phyloP scores from a whole-genome alignment of 1,140 invertebrate species.

The Drosophila lowei region DNA sequence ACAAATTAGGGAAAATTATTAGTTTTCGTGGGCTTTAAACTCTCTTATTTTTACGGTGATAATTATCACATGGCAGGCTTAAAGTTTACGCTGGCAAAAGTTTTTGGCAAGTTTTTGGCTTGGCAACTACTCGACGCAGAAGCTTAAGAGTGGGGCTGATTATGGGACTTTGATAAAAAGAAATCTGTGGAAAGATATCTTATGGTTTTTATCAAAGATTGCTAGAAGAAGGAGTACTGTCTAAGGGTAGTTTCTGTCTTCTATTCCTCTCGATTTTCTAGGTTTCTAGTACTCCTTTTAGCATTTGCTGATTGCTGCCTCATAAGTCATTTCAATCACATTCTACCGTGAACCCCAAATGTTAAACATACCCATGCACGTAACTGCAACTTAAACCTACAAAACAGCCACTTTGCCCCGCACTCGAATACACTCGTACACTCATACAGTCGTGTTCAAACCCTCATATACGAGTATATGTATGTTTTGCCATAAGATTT shows the following conservation, averaged over 20 bases:
- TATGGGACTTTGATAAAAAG: no score
- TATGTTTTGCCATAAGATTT: constrained; percentile 34
- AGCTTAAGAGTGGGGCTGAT: no score
- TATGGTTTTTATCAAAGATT: no score
- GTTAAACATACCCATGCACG: constrained; percentile 48
- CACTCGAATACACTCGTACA: constrained; percentile 20
- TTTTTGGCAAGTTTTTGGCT: no score
- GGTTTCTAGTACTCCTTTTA: no score
- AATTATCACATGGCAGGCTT: background rate
- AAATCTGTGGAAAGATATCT: no score
- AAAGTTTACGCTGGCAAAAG: no score
- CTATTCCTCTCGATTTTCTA: background rate
- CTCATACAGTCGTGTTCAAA: constrained; percentile 32
- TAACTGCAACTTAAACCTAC: constrained; percentile 44
- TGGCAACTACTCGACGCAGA: no score
- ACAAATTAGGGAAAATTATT: background rate
- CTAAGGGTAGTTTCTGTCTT: no score
- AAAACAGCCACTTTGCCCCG: constrained; percentile 47
- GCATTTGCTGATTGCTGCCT: constrained; percentile 20
- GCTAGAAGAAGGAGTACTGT: no score
- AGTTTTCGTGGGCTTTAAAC: background rate
- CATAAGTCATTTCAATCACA: constrained; percentile 42
- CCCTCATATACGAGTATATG: background rate
- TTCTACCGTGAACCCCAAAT: constrained; percentile 38
- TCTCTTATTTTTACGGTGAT: background rate